A percentile compares a stretch with the other conserved stretches of the same genome.
These are phyloP conservation scores for Tetrax tetrax DNA, from an alignment of 2,113 vertebrate genomes.

Conservation along the genomic window DNA sequence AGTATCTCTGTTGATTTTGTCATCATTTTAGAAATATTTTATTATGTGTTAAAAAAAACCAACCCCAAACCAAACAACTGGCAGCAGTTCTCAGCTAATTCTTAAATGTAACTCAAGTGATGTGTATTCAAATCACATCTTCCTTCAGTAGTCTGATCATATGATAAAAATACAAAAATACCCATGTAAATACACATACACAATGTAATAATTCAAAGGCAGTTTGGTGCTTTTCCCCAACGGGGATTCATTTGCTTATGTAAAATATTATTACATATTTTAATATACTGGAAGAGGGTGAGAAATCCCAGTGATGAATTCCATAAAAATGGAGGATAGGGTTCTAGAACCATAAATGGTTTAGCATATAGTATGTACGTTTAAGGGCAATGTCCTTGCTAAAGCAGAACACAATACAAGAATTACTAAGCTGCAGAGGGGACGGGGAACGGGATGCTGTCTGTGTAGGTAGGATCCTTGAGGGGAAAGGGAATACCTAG, in stretches of 20 bases:
- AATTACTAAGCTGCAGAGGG: neutral
- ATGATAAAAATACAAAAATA: neutral
- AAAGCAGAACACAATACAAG: neutral
- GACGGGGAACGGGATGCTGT: neutral
- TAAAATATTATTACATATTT: neutral
- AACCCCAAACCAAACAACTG: neutral
- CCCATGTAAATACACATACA: neutral
- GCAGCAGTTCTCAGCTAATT: neutral
- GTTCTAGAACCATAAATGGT: neutral
- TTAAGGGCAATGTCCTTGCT: neutral
- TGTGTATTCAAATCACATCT: neutral
- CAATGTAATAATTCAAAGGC: neutral
- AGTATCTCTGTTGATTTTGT: neutral
- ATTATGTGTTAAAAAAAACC: neutral
- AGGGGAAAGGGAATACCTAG: neutral
- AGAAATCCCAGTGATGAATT: neutral
- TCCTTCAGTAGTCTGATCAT: neutral
- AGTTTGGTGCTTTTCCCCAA: neutral
- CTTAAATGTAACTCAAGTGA: neutral
- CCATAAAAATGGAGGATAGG: neutral
- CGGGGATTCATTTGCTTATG: neutral
- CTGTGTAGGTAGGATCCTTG: neutral
- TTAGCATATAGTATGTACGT: accelerated
- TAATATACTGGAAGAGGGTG: neutral
- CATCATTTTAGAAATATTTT: neutral